Percentiles rank a stretch among this genome's conserved stretches.
Evolutionary conservation across 2,113 vertebrate genomes (phyloP).

Genomic region (Larimichthys polyactis): DNA sequence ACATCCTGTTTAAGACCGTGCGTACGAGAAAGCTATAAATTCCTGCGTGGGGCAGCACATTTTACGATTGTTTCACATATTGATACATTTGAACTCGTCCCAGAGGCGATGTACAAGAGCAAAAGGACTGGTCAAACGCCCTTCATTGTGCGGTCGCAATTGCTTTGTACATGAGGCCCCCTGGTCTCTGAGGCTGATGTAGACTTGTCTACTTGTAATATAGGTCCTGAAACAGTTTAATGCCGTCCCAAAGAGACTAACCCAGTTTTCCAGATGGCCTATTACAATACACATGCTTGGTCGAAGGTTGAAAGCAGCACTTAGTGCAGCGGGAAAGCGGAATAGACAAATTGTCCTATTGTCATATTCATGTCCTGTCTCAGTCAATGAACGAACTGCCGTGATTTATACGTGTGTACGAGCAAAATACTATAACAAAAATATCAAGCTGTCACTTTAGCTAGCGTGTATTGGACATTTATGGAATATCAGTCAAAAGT

Average conservation of each 20-base stretch:
- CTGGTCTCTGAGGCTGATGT: slow-evolving; percentile 44
- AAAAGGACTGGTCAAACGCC: too few species aligned
- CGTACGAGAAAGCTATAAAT: too few species aligned
- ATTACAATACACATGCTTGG: slow-evolving; percentile 35
- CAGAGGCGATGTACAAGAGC: too few species aligned
- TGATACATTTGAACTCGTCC: too few species aligned
- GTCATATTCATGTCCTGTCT: slow-evolving; percentile 16
- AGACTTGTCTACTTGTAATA: slow-evolving; percentile 60
- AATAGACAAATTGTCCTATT: background rate
- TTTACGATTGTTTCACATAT: too few species aligned
- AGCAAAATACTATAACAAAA: slow-evolving; percentile 7
- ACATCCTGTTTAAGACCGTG: too few species aligned
- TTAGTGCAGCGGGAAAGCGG: slow-evolving; percentile 8
- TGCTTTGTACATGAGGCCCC: too few species aligned
- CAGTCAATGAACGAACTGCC: slow-evolving; percentile 3
- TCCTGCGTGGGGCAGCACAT: too few species aligned
- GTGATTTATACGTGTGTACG: slow-evolving; percentile 24
- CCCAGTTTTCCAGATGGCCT: slow-evolving; percentile 69
- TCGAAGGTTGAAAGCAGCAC: slow-evolving; percentile 23
- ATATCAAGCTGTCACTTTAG: background rate
- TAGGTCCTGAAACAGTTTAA: slow-evolving; percentile 67
- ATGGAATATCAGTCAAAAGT: slow-evolving; percentile 1
- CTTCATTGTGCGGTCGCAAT: too few species aligned
- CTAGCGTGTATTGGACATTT: background rate
- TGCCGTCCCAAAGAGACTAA: slow-evolving; percentile 59